Base-by-base conservation (phyloP, 2,888 invertebrate species). In the Phorcus lineatus region DNA sequence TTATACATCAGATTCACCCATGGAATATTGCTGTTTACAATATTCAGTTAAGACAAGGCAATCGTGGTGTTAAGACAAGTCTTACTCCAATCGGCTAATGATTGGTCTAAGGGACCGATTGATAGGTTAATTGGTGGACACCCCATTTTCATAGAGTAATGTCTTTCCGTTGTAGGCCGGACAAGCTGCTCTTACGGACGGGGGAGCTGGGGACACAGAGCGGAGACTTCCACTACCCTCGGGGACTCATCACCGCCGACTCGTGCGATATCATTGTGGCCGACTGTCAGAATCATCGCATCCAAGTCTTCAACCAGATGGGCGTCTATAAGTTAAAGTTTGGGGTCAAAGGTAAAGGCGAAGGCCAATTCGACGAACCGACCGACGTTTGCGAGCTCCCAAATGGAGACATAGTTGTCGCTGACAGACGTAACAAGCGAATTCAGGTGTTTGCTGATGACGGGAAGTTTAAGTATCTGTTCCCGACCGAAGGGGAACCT, bases 251-350 rank as follows among this genome's bases (percentile, higher is more conserved):
- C 16, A 83, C 86, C 17, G 89, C 87, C 11, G 88, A 89, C 47
- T 88, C 87, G 1, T 79, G 87, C 31, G 88, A 90, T 80, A 87
- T 92, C 22, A 47, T 89, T 7, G 83, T 92, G 0, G 92, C 91
- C 0, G 92, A 92, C 83, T 87, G 90, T n/a, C 84, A 83, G 36
- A 92, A 92, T 82, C 89, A 92, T 80, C 81, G 92, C n/a, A 80
- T 92, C 24, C 91, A 91, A 80, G 82, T 90, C 13, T 84, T 91
- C 22, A 90, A 87, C 80, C 83, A 85, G 47, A 90, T 83, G 78
- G 91, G 91, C 2, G 88, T 92, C 3, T 88, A 86, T 54, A 88
- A 88, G 74, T 76, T 80, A 24, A 85, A 83, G 31, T 87, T 91
- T 55, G 92, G 92, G 2, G 80, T 54, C 4, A 83, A 84, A 74